Conservation (phyloP, 2,113 vertebrate species). For the Anseranas semipalmata region DNA sequence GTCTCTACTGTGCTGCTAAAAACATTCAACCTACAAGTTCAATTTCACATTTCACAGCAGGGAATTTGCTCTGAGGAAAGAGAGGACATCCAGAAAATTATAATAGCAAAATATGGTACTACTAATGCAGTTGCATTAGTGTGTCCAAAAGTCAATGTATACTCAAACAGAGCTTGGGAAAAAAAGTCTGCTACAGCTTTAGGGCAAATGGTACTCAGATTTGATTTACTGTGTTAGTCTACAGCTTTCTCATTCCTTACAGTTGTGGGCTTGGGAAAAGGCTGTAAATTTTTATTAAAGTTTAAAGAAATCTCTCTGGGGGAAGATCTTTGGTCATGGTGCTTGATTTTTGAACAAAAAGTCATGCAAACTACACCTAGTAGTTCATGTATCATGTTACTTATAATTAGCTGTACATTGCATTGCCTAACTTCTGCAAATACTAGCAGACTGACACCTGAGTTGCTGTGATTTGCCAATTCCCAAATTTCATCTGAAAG, state of each 20-base stretch:
- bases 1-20: not conserved
- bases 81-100: not conserved
- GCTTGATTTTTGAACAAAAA: slow-evolving; percentile 59
- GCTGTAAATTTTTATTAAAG: slow-evolving; percentile 61
- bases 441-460: slow-evolving; percentile 31
- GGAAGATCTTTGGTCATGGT: slow-evolving; percentile 42
- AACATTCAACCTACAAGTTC: not conserved
- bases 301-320: slow-evolving; percentile 50
- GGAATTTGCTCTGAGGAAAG: not conserved
- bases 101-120: not conserved
- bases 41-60: not conserved
- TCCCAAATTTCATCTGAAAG: slow-evolving; percentile 28
- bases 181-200: not conserved
- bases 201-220: not conserved
- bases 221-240: slow-evolving; percentile 40
- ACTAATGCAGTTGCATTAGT: not conserved
- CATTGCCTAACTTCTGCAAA: slow-evolving; percentile 22
- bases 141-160: not conserved
- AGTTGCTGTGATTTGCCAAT: slow-evolving; percentile 30
- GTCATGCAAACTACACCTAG: slow-evolving; percentile 30
- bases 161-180: not conserved
- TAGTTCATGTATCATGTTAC: slow-evolving; percentile 47
- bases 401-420: slow-evolving; percentile 15
- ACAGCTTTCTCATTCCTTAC: not conserved
- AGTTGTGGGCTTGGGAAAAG: slow-evolving; percentile 42